Conservation (phyloP, 1,140 invertebrate species). For the Aphis craccivora region DNA sequence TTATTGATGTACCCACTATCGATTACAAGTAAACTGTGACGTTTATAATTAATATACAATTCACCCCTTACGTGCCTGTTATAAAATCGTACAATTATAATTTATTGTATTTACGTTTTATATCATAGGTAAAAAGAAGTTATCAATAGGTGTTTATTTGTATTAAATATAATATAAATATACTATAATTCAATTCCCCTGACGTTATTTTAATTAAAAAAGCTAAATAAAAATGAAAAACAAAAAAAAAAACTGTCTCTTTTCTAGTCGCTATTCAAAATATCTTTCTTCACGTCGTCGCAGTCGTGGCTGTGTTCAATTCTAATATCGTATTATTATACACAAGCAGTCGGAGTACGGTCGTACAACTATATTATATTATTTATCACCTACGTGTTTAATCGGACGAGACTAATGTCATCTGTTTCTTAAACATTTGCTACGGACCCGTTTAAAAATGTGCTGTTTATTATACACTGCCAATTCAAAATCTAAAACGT, state of each 20-base stretch:
- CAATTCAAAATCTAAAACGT: background rate
- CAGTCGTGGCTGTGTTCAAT: background rate
- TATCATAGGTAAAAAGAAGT: background rate
- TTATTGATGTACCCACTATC: background rate
- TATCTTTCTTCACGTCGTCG: background rate
- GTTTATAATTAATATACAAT: background rate
- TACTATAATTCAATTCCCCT: background rate
- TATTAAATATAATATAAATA: background rate
- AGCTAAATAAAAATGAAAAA: background rate
- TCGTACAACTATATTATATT: background rate
- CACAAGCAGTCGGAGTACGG: background rate
- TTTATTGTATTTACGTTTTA: background rate
- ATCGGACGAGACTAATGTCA: background rate
- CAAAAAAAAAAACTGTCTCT: background rate
- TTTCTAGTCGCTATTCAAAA: background rate
- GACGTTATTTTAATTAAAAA: slow-evolving; percentile 12
- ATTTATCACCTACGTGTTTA: background rate
- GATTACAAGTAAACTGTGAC: background rate
- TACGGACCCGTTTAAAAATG: background rate
- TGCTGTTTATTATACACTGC: background rate
- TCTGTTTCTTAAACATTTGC: background rate
- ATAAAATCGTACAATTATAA: background rate
- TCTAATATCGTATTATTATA: background rate
- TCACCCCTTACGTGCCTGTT: background rate
- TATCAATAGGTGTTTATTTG: background rate